Evolutionary conservation across 1,140 invertebrate genomes (phyloP).

Genomic region (Caerostris extrusa): DNA sequence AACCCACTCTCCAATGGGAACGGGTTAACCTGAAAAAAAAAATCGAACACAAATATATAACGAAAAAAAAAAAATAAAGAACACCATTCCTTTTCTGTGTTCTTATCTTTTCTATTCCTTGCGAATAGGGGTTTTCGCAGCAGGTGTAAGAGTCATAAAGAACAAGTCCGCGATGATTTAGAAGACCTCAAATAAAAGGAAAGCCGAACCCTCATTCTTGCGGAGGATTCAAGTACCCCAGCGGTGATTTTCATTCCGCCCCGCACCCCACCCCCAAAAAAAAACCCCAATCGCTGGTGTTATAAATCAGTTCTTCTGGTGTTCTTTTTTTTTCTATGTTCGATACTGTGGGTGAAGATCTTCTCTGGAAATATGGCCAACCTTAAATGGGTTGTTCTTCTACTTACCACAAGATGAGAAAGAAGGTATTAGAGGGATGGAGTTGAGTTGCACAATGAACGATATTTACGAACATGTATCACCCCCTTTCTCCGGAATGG

Average conservation of each 20-base stretch:
- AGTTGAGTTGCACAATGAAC: constrained; percentile 53
- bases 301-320: constrained; percentile 61
- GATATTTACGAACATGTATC: constrained; percentile 56
- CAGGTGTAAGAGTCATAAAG: constrained; percentile 74
- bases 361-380: constrained; percentile 44
- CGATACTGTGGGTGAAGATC: constrained; percentile 1
- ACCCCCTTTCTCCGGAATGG: not conserved
- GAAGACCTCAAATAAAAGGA: constrained; percentile 70
- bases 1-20: not conserved
- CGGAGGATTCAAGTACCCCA: not conserved
- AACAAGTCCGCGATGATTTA: constrained; percentile 68
- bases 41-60: constrained; percentile 33
- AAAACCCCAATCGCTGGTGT: constrained; percentile 20
- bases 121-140: constrained; percentile 49
- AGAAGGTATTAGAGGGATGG: constrained; percentile 4
- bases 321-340: not conserved
- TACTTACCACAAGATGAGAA: constrained; percentile 22
- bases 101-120: constrained; percentile 60
- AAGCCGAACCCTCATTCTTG: constrained; percentile 27
- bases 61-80: not conserved
- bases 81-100: not conserved
- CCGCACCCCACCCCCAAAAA: not conserved
- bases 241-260: constrained; percentile 55
- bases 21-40: not conserved
- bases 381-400: constrained; percentile 56